Conservation (phyloP, 1,140 invertebrate genomes). For the Apocrypta bakeri region DNA sequence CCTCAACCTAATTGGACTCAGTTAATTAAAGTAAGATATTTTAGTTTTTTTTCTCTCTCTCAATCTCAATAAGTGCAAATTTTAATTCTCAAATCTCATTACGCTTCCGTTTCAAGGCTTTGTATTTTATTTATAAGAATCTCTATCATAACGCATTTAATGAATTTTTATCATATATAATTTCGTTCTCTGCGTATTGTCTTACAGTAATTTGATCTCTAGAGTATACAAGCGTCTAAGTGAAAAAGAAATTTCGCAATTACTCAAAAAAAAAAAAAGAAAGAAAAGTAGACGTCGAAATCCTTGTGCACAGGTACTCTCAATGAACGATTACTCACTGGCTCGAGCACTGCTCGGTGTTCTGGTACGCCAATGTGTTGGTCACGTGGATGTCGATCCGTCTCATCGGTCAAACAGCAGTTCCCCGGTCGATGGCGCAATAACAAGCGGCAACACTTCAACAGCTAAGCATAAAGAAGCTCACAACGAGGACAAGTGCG, state of each 20-base stretch:
- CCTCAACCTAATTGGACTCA: conserved; percentile 85
- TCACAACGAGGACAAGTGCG: conserved; percentile 68
- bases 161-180: too few species aligned
- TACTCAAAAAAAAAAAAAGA: not conserved
- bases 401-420: not conserved
- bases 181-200: too few species aligned
- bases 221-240: too few species aligned
- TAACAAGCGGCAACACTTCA: not conserved
- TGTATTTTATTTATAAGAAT: too few species aligned
- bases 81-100: too few species aligned
- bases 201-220: too few species aligned
- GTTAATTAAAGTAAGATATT: conserved; percentile 78
- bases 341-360: conserved; percentile 64
- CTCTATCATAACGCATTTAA: too few species aligned
- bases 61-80: too few species aligned
- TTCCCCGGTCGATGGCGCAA: not conserved
- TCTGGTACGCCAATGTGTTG: conserved; percentile 58
- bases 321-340: conserved; percentile 79
- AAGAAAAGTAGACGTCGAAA: not conserved
- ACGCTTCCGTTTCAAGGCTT: too few species aligned
- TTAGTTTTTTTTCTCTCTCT: too few species aligned
- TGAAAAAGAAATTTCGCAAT: too few species aligned
- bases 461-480: conserved; percentile 14
- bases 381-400: conserved; percentile 49
- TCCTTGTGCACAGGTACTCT: conserved; percentile 73